These are phyloP conservation scores for Thripadectes ignobilis DNA, from an alignment of 2,797 vertebrate species.

Conservation along the genomic window DNA sequence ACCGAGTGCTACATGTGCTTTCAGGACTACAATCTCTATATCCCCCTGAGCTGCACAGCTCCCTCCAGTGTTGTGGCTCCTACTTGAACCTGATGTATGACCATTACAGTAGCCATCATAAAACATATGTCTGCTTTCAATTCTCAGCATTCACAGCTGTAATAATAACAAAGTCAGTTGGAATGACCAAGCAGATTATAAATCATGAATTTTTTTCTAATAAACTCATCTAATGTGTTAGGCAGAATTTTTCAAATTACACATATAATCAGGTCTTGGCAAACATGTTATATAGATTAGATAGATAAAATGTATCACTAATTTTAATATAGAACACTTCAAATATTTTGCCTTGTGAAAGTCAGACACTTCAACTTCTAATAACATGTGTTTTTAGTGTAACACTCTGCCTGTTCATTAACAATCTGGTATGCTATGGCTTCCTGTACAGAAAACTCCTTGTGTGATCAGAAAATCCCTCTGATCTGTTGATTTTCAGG, in stretches of 20 bases:
- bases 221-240: background rate
- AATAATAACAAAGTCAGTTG: background rate
- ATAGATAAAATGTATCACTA: background rate
- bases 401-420: background rate
- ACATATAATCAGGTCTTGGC: background rate
- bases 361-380: background rate
- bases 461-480: background rate
- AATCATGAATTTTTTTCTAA: background rate
- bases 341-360: background rate
- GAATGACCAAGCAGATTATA: background rate
- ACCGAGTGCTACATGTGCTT: background rate
- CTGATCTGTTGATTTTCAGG: background rate
- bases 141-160: background rate
- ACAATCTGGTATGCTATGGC: background rate
- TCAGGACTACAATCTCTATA: background rate
- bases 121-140: background rate
- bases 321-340: background rate
- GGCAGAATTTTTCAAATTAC: background rate
- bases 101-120: background rate
- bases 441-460: background rate
- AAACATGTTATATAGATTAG: background rate
- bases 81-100: background rate
- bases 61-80: background rate
- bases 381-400: background rate
- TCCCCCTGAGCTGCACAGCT: background rate